Base-by-base conservation (phyloP, 2,113 vertebrate species). In the Dasyprocta punctata region DNA sequence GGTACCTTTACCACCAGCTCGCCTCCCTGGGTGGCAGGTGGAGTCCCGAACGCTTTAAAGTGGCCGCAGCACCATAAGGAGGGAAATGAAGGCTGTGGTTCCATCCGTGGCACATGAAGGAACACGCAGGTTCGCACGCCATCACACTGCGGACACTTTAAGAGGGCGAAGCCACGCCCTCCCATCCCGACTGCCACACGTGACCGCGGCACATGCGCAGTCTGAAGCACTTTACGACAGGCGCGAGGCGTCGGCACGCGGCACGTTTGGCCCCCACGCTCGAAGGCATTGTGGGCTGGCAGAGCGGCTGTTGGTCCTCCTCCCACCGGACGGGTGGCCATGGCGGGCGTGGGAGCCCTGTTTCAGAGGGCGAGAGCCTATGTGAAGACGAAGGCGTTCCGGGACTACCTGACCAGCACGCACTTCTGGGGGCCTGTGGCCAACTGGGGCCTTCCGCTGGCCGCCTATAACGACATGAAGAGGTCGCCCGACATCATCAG, bases 361-460 rank as follows among this genome's bases (percentile, higher is more conserved):
- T 28, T 85, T 38, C 24, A 2, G 38, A 92, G 36, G 56, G 77
- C 54, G 0, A 87, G 1, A 30, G 44, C 83, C 12, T 90, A 95
- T 0, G 0, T 97, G 16, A 93, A 81, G 82, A 97, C 60, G 49
- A 92, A 94, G 73, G 97, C 96, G 86, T 97, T 97, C 63, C 61
- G 73, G 19, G 93, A 95, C 1, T 96, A 97, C 49, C 0, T 98
- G 71, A 89, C 65, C 82, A 96, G 96, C 80, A 97, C 89, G 0
- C 98, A 97, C 84, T 98, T 97, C 84, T 98, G 97, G 97, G 98
- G 97, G 26, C 98, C 97, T 0, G 38, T 94, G 73, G 89, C 63
- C 92, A 97, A 94, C 90, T 97, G 97, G 96, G 97, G 96, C 49
- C 54, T 98, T 33, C 96, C 90, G 0, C 0, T 96, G 54, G 92